Conservation (phyloP, 1,140 invertebrate species). For the Lepidurus couesii region DNA sequence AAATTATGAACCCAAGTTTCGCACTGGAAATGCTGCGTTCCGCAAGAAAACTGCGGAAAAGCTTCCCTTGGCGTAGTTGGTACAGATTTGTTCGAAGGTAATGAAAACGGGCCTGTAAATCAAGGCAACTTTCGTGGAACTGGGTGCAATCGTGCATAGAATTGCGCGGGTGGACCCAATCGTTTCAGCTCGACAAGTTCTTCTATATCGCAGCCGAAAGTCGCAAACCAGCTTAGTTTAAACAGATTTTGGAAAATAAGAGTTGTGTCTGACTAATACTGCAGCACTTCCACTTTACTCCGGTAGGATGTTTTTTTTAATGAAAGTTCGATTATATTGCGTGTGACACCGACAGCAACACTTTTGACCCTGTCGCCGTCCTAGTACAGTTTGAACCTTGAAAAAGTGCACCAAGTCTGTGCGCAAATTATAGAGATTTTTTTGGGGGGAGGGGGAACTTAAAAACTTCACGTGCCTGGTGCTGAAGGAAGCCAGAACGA, state of each 20-base stretch:
- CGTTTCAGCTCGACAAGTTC: neutral
- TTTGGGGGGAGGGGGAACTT: too few relatives aligned
- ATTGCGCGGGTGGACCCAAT: constrained; percentile 20
- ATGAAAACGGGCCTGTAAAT: constrained; percentile 16
- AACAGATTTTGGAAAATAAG: neutral
- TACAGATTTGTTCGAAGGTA: constrained; percentile 15
- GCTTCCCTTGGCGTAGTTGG: neutral
- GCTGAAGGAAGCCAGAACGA: neutral
- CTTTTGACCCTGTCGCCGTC: too few relatives aligned
- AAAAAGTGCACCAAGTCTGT: too few relatives aligned
- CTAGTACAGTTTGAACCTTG: too few relatives aligned
- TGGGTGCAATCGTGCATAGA: constrained; percentile 7
- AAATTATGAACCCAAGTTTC: neutral
- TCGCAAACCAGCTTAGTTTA: neutral
- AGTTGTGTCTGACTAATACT: neutral
- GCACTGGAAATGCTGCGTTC: neutral
- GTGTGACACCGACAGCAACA: too few relatives aligned
- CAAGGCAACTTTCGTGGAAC: neutral
- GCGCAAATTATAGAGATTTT: too few relatives aligned
- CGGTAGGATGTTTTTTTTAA: neutral
- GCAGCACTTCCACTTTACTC: neutral
- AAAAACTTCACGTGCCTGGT: neutral
- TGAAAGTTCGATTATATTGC: too few relatives aligned
- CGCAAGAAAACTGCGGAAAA: neutral
- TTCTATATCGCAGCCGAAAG: neutral